Base-by-base conservation (phyloP, 2,888 invertebrate genomes). In the Trichacis sp. region DNA sequence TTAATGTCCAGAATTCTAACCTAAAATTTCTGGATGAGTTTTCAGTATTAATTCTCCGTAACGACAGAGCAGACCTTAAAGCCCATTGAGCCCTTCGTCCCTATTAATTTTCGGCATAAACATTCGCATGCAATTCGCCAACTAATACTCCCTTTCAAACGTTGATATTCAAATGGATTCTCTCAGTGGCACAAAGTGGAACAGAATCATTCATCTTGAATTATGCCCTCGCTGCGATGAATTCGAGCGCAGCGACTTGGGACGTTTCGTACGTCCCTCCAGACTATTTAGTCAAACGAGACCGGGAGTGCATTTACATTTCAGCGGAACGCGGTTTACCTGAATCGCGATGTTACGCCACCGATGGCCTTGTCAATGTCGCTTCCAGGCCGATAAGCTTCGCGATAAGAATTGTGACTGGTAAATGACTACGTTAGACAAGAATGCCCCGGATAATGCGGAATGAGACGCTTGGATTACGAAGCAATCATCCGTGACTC, bases 231-330 rank as follows among this genome's bases (percentile, higher is more conserved):
- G 20, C 8, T 11, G 14, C 4, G 5, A 12, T 46, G 46, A 14
- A 24, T 4, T 20, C 14, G 14, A 14, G 12, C 9, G 29, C 1
- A 56, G 42, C 54, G 40, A 51, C 48, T 55, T 59, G 48, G 58
- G 46, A 47, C 58, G 30, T 64, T 55, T 58, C 54, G 64, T 68
- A 49, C 46, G 70, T 72, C 75, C 69, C 76, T 56, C 62, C 70
- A 69, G 77, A 76, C 78, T 79, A 73, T 79, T 80, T 79, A 76
- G 76, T 80, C 76, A 77, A 81, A 80, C 77, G 78, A 77, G 77
- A 74, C 72, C 70, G 62, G 71, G 38, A 68, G 73, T 76, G 77
- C 74, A 81, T 82, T 81, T 82, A 79, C 81, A 82, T 81, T 79
- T 78, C 68, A 74, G 76, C 75, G 56, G 49, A 49, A 53, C 60